Base-by-base conservation (phyloP, 2,888 invertebrate genomes). In the Xanthia icteritia region DNA sequence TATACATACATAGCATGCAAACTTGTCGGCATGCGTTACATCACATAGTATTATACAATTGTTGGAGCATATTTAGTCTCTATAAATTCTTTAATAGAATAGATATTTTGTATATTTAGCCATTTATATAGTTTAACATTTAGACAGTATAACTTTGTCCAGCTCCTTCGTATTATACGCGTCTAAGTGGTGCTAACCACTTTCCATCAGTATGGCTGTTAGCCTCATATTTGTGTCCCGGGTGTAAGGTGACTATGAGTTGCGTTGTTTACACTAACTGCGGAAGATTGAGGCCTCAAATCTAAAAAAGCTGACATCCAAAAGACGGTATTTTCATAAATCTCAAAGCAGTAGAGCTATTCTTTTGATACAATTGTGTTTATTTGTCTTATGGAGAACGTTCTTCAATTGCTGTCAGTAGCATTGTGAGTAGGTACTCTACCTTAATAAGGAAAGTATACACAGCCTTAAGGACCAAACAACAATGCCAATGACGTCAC, bases 401-500 rank as follows among this genome's bases (percentile, higher is more conserved):
- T 60, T 60, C 17, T 31, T 3, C 8, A 42, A 54, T 56, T 68
- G 1, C 36, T 56, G 15, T 54, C 13, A 72, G 17, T n/a, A 39
- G 13, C 36, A 42, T 36, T 36, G n/a, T n/a, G 17, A 5, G 5
- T 13, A 45, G 39, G 15, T 31, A 17, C 39, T 48, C 17, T 11
- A 17, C 3, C 15, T 60, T 20, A 54, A 61, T 79, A 56, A 73
- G 6, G 31, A n/a, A 73, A 15, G 56, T 61, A 23, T n/a, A 66
- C 39, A 48, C 36, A 45, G 23, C n/a, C 11, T 23, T 27, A 60
- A 48, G 45, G 20, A 64, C 15, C 15, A 15, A 42, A 54, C 45
- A 67, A 81, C 61, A 82, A 56, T 73, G 63, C 54, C 51, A n/a
- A 39, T 82, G 78, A 82, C 68, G 73, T 81, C 73, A 69, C 58